phyloP scores from a whole-genome alignment of 2,113 vertebrate species.

The Colaptes auratus region DNA sequence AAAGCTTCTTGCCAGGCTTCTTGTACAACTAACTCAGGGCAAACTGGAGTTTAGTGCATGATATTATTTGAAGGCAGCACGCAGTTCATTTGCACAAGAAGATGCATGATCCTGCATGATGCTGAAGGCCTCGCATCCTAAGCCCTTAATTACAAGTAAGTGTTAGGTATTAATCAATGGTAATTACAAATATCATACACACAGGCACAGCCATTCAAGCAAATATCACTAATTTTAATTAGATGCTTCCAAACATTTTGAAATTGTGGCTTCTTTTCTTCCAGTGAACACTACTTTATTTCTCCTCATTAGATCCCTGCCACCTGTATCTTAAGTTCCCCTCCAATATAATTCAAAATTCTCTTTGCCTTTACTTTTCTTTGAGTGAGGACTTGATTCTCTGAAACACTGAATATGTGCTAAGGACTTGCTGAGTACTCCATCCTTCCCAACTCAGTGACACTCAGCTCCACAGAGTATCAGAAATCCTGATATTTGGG shows the following conservation, averaged over 20 bases:
- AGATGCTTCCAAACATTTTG: conserved; percentile 32
- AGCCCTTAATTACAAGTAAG: neutral
- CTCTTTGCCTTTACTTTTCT: neutral
- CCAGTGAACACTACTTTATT: neutral
- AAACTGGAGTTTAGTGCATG: neutral
- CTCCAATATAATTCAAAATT: neutral
- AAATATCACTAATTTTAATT: conserved; percentile 42
- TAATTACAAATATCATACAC: conserved; percentile 13
- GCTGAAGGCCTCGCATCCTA: neutral
- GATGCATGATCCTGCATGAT: neutral
- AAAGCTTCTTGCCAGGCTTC: neutral
- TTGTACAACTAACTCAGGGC: neutral
- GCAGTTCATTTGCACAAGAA: neutral
- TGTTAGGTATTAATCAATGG: conserved; percentile 16
- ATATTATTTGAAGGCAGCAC: neutral
- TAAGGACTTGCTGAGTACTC: neutral
- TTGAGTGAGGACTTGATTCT: neutral
- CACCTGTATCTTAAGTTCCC: neutral
- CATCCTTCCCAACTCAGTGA: neutral
- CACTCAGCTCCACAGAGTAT: neutral
- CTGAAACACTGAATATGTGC: too few species aligned
- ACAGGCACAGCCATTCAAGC: conserved; percentile 5
- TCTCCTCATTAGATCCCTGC: neutral
- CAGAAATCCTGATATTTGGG: neutral
- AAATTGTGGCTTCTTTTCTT: neutral